Evolutionary conservation across 2,113 vertebrate species (phyloP).

Genomic region (Erythrolamprus reginae): DNA sequence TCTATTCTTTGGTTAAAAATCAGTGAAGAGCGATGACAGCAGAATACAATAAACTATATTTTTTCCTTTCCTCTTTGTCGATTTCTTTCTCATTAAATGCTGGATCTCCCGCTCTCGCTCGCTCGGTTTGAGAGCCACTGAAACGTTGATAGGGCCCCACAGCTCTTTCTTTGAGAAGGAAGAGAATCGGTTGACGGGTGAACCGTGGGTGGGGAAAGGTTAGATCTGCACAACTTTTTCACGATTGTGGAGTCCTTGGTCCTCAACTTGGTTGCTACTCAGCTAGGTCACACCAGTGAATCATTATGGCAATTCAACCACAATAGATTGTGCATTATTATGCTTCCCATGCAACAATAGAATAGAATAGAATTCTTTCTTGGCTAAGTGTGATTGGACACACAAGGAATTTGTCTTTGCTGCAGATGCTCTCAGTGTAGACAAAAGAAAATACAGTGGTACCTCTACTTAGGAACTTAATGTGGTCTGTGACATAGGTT

Average conservation of each 20-base stretch:
- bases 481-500: too few relatives aligned
- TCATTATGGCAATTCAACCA: background rate
- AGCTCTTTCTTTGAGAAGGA: background rate
- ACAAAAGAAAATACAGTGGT: too few relatives aligned
- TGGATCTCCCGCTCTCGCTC: background rate
- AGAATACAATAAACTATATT: background rate
- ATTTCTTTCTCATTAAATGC: background rate
- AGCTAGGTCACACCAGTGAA: background rate
- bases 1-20: background rate
- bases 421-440: too few relatives aligned
- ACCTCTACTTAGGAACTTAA: too few relatives aligned
- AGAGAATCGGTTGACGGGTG: background rate
- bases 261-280: background rate
- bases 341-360: background rate
- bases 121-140: background rate
- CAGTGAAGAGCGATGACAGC: background rate
- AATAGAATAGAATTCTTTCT: too few relatives aligned
- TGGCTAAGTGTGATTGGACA: too few relatives aligned
- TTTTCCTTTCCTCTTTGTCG: background rate
- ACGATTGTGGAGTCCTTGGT: background rate
- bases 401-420: too few relatives aligned
- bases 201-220: background rate
- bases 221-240: slow-evolving; percentile 1
- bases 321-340: background rate
- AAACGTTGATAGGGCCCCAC: background rate